These are phyloP conservation scores for Sebastes goodei DNA, from an alignment of 2,797 vertebrate genomes.

Conservation along the genomic window DNA sequence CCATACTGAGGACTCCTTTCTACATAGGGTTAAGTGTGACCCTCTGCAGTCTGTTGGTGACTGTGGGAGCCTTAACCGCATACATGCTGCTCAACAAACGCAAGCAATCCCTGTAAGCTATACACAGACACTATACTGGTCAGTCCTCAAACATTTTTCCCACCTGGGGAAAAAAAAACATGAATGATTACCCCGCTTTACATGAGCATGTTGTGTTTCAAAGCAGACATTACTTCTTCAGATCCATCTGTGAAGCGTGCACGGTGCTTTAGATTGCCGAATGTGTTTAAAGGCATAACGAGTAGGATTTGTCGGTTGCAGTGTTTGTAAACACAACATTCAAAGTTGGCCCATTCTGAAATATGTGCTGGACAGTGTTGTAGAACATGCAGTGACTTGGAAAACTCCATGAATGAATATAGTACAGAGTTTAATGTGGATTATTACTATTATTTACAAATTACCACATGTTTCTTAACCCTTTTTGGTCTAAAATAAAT, in stretches of 20 bases:
- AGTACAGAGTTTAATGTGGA: too few species aligned
- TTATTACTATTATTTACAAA: too few species aligned
- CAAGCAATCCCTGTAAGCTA: constrained; percentile 34
- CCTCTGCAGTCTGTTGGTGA: constrained; percentile 9
- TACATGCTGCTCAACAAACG: constrained; percentile 17
- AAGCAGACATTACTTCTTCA: too few species aligned
- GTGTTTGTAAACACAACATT: neutral
- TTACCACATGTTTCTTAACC: too few species aligned
- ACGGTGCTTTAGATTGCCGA: neutral
- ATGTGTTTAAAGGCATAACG: neutral
- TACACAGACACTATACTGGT: neutral
- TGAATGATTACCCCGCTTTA: too few species aligned
- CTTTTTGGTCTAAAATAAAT: too few species aligned
- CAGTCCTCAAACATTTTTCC: neutral
- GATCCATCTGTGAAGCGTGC: too few species aligned
- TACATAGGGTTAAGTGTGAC: constrained; percentile 33
- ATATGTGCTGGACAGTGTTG: too few species aligned
- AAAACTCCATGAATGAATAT: too few species aligned
- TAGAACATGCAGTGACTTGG: too few species aligned
- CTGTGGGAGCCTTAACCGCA: constrained; percentile 9
- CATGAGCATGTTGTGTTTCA: neutral
- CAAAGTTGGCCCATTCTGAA: neutral
- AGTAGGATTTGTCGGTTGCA: neutral
- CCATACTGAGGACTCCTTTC: constrained; percentile 19
- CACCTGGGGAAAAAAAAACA: neutral